Conservation (phyloP, 1,140 invertebrate species). For the Apis mellifera region DNA sequence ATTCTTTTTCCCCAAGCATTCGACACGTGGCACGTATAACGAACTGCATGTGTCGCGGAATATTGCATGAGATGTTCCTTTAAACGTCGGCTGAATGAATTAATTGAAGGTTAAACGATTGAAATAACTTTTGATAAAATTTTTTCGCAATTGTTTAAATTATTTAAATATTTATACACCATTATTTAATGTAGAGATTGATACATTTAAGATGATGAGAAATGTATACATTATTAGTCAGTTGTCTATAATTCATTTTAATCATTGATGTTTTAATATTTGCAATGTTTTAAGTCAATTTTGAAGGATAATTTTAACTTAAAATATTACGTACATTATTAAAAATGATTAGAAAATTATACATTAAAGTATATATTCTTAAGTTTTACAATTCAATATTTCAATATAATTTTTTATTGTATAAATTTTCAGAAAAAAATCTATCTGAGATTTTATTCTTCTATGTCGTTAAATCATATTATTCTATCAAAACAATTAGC, state of each 20-base stretch:
- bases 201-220: neutral
- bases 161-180: no score
- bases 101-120: neutral
- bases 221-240: neutral
- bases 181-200: no score
- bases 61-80: neutral
- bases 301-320: no score
- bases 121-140: neutral
- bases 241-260: no score
- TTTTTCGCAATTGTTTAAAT: neutral
- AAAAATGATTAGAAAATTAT: no score
- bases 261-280: no score
- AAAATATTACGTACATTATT: no score
- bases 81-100: neutral
- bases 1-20: neutral
- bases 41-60: neutral
- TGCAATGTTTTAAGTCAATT: no score
- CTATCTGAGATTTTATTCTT: no score
- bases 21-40: conserved; percentile 20
- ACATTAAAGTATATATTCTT: no score
- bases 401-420: no score
- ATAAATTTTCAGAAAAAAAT: neutral
- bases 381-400: no score
- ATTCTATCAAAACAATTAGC: neutral
- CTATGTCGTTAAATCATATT: neutral